Evolutionary conservation across 2,797 vertebrate species (phyloP).

Genomic region (Peromyscus attwateri): DNA sequence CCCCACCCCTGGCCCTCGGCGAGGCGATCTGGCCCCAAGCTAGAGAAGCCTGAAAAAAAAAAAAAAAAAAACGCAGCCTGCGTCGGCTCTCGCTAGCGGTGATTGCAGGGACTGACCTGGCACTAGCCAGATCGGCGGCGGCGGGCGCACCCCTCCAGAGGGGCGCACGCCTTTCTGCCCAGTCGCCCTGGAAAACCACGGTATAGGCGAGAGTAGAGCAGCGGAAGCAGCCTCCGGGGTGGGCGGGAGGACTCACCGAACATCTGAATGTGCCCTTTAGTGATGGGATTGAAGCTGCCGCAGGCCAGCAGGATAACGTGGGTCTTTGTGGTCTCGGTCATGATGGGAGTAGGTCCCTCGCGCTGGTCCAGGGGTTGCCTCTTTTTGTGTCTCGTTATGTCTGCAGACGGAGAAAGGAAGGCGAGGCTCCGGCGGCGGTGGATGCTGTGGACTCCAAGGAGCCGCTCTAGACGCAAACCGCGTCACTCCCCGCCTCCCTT

Average conservation of each 20-base stretch:
- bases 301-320: constrained; percentile 98
- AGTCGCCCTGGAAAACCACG: constrained; percentile 65
- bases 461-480: constrained; percentile 83
- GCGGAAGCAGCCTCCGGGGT: constrained; percentile 59
- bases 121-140: background rate
- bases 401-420: constrained; percentile 86
- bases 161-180: constrained; percentile 64
- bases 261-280: constrained; percentile 98
- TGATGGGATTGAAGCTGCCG: constrained; percentile 99
- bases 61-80: background rate
- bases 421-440: constrained; percentile 81
- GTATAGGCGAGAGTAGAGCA: constrained; percentile 20
- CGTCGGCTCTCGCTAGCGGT: background rate
- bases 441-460: constrained; percentile 81
- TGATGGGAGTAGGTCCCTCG: constrained; percentile 83
- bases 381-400: constrained; percentile 84
- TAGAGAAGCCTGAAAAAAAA: background rate
- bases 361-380: constrained; percentile 70
- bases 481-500: constrained; percentile 82
- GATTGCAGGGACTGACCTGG: background rate
- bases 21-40: constrained; percentile 31
- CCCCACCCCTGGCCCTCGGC: constrained; percentile 38
- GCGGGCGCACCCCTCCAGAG: background rate
- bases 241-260: constrained; percentile 92
- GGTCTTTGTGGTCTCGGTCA: constrained; percentile 95